Evolutionary conservation across 2,113 vertebrate genomes (phyloP).

Genomic region (Gracilinanus agilis): DNA sequence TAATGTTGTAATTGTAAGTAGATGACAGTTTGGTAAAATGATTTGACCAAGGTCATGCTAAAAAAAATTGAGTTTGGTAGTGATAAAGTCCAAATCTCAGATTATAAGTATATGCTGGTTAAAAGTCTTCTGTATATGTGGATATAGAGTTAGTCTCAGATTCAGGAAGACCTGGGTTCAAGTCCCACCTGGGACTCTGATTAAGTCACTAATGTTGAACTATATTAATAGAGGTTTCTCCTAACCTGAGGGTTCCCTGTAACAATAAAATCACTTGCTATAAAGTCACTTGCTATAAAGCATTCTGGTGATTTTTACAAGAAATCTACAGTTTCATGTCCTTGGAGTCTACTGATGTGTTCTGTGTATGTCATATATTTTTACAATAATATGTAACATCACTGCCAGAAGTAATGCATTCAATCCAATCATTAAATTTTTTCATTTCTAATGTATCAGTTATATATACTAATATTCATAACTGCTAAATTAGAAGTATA

Average conservation of each 20-base stretch:
- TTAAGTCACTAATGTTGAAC: neutral
- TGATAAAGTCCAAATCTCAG: neutral
- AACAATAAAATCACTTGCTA: neutral
- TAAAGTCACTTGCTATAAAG: neutral
- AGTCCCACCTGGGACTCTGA: neutral
- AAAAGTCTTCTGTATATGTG: neutral
- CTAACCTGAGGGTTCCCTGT: neutral
- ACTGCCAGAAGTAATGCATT: neutral
- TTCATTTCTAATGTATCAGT: neutral
- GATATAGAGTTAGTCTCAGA: neutral
- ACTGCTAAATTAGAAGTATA: too few species aligned
- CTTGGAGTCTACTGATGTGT: neutral
- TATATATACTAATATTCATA: too few species aligned
- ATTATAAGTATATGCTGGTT: neutral
- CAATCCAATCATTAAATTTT: neutral
- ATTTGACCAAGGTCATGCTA: neutral
- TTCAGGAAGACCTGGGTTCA: neutral
- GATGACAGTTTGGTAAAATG: neutral
- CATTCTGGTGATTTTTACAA: conserved; percentile 10
- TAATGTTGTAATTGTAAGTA: neutral
- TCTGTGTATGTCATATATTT: neutral
- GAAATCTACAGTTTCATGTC: neutral
- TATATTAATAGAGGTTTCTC: neutral
- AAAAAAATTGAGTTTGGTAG: neutral
- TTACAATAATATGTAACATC: neutral